Evolutionary conservation across 2,797 vertebrate species (phyloP).

Genomic region (Falco biarmicus): DNA sequence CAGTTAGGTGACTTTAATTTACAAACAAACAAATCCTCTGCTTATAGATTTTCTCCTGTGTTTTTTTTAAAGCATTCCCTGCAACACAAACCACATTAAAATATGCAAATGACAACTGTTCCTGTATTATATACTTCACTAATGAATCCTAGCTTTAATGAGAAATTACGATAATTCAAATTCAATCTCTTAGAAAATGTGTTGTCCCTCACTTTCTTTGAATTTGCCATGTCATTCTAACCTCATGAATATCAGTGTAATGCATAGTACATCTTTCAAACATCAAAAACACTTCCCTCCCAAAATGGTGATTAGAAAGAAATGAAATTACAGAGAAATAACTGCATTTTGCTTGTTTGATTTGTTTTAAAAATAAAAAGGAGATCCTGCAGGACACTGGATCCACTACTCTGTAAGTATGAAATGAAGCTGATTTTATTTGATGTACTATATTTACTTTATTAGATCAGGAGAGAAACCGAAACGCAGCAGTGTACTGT

Average conservation of each 20-base stretch:
- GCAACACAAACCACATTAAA: background rate
- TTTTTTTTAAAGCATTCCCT: background rate
- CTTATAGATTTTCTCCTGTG: accelerated
- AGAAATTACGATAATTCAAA: background rate
- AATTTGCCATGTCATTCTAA: conserved; percentile 11
- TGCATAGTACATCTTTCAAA: background rate
- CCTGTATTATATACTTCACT: background rate
- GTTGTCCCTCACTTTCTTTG: background rate
- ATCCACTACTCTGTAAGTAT: background rate
- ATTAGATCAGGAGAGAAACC: background rate
- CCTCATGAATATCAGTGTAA: background rate
- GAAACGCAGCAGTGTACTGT: background rate
- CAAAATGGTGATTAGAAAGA: conserved; percentile 9
- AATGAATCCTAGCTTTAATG: conserved; percentile 1
- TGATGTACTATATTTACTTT: conserved; percentile 42
- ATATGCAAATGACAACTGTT: background rate
- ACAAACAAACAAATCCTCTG: background rate
- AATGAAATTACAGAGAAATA: background rate
- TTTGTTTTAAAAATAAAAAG: conserved; percentile 47
- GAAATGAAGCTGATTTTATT: conserved; percentile 30
- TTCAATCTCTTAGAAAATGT: background rate
- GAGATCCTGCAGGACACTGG: background rate
- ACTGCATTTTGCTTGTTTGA: background rate
- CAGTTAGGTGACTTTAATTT: background rate
- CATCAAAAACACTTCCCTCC: background rate